Conservation (phyloP, 2,113 vertebrate genomes). For the Rhea pennata region DNA sequence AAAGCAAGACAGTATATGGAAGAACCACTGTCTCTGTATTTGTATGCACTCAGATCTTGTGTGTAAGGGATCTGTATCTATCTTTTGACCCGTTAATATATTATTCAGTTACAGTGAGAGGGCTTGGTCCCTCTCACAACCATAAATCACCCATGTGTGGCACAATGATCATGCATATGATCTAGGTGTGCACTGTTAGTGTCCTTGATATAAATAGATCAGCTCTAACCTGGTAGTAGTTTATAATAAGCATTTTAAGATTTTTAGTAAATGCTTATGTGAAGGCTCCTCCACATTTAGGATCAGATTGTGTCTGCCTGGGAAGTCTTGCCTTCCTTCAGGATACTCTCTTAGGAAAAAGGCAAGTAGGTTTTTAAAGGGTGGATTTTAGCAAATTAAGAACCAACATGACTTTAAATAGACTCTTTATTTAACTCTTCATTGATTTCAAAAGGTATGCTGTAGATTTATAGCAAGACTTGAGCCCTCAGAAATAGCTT, state of each 20-base stretch:
- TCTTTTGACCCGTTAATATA: conserved; percentile 3
- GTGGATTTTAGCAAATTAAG: neutral
- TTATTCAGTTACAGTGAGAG: neutral
- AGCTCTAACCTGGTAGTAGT: conserved; percentile 5
- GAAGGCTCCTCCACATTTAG: neutral
- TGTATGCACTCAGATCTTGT: neutral
- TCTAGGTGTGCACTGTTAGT: neutral
- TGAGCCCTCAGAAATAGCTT: neutral
- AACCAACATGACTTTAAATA: neutral
- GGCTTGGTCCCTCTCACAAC: neutral
- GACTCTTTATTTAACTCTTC: neutral
- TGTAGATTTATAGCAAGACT: neutral
- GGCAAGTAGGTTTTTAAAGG: neutral
- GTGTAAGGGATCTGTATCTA: neutral
- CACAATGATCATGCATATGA: neutral
- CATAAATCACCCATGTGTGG: neutral
- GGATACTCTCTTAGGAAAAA: neutral
- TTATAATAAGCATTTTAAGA: neutral
- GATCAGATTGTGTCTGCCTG: neutral
- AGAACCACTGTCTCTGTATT: neutral
- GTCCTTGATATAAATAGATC: conserved; percentile 10
- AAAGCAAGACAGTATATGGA: neutral
- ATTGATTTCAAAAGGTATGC: neutral
- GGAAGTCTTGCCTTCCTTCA: neutral
- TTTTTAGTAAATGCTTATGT: neutral